phyloP scores from a whole-genome alignment of 1,140 invertebrate species.

The Pectinophora gossypiella region DNA sequence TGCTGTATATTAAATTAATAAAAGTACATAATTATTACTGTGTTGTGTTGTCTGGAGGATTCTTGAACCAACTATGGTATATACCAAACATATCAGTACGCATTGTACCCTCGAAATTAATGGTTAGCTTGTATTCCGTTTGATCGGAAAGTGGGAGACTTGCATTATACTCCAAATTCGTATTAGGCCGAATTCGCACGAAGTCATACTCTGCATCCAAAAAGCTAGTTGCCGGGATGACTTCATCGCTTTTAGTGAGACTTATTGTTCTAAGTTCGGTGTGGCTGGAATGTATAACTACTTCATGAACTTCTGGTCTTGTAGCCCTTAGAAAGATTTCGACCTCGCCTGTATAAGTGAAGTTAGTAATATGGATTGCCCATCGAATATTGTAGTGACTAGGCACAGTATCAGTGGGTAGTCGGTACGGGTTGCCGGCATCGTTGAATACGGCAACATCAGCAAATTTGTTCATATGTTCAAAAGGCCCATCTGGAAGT shows the following conservation, averaged over 20 bases:
- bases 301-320: slow-evolving; percentile 37
- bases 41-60: slow-evolving; percentile 19
- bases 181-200: slow-evolving; percentile 20
- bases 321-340: slow-evolving; percentile 67
- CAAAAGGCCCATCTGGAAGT: slow-evolving; percentile 44
- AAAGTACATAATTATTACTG: too few species aligned
- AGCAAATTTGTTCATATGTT: slow-evolving; percentile 25
- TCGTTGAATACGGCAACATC: not conserved
- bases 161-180: slow-evolving; percentile 5
- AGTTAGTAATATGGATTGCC: slow-evolving; percentile 29
- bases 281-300: slow-evolving; percentile 80
- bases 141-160: slow-evolving; percentile 22
- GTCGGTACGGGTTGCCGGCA: slow-evolving; percentile 57
- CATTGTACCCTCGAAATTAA: slow-evolving; percentile 69
- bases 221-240: slow-evolving; percentile 9
- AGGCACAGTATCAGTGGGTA: slow-evolving; percentile 78
- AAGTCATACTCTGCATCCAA: slow-evolving; percentile 31
- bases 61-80: slow-evolving; percentile 84
- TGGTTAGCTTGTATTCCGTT: slow-evolving; percentile 53
- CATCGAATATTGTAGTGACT: slow-evolving; percentile 74
- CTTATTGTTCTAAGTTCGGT: slow-evolving; percentile 54
- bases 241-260: slow-evolving; percentile 38
- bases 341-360: slow-evolving; percentile 77
- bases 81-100: slow-evolving; percentile 83
- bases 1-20: too few species aligned